Conservation (phyloP, 2,113 vertebrate species). For the Cephalopterus ornatus region DNA sequence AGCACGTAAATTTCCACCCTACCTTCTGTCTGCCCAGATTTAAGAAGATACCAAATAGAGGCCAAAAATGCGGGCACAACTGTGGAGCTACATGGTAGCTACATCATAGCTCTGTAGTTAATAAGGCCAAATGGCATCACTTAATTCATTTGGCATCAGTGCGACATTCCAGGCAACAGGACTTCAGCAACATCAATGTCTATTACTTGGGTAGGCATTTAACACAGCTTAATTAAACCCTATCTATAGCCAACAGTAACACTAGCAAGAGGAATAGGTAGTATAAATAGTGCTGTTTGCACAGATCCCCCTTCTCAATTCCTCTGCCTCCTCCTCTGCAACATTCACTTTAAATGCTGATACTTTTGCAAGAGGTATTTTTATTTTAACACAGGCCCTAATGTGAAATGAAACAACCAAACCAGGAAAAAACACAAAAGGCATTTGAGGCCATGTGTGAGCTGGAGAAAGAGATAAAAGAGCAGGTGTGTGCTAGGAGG, state of each 20-base stretch:
- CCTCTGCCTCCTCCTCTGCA: slow-evolving; percentile 29
- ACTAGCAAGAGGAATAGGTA: slow-evolving; percentile 50
- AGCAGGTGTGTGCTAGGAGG: slow-evolving; percentile 6
- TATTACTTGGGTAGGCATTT: slow-evolving; percentile 43
- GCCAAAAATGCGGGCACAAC: not conserved
- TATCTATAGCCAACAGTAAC: slow-evolving; percentile 70
- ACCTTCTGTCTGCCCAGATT: not conserved
- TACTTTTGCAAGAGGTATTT: slow-evolving; percentile 12
- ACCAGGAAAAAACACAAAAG: not conserved
- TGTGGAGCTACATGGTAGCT: not conserved
- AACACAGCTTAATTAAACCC: slow-evolving; percentile 61
- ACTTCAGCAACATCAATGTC: slow-evolving; percentile 33
- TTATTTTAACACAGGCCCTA: not conserved
- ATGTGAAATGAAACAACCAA: slow-evolving; percentile 23
- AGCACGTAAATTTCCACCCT: not conserved
- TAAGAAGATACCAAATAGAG: not conserved
- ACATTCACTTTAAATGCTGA: slow-evolving; percentile 11
- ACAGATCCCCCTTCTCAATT: slow-evolving; percentile 49
- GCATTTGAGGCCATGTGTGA: not conserved
- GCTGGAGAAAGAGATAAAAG: slow-evolving; percentile 22
- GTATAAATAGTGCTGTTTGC: slow-evolving; percentile 32
- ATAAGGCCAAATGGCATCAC: slow-evolving; percentile 28
- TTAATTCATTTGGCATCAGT: slow-evolving; percentile 51
- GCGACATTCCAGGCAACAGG: slow-evolving; percentile 49
- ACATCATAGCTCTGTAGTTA: not conserved